Evolutionary conservation across 2,113 vertebrate genomes (phyloP).

Genomic region (Poeciliopsis prolifica): DNA sequence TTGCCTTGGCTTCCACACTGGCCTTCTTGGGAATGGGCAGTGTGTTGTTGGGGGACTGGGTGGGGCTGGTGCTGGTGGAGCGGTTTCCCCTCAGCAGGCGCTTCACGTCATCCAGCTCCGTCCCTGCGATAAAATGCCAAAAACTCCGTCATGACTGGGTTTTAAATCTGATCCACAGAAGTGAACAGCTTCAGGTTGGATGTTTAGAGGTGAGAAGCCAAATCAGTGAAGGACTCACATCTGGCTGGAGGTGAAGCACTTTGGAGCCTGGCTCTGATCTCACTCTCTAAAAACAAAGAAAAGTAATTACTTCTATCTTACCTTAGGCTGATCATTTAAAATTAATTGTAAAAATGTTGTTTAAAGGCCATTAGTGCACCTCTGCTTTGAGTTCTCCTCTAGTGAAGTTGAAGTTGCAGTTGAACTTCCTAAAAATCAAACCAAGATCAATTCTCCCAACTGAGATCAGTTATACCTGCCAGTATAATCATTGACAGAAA

Average conservation of each 20-base stretch:
- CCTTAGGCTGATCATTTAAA: neutral
- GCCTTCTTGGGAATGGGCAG: constrained; percentile 93
- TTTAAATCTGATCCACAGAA: neutral
- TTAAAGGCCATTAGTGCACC: constrained; percentile 65
- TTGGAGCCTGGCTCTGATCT: constrained; percentile 93
- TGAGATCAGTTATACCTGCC: neutral
- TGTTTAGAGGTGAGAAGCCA: neutral
- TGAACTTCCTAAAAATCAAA: constrained; percentile 64
- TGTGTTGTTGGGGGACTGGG: constrained; percentile 85
- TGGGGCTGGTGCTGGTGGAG: constrained; percentile 88
- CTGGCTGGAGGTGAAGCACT: constrained; percentile 91
- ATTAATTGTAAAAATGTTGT: neutral
- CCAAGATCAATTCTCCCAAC: neutral
- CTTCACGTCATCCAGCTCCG: constrained; percentile 95
- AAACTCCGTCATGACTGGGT: neutral
- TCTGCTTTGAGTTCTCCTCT: constrained; percentile 89
- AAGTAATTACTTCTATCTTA: neutral
- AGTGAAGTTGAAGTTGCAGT: constrained; percentile 78
- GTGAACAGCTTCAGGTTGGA: neutral
- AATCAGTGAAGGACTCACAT: constrained; percentile 94
- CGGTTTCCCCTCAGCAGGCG: constrained; percentile 90
- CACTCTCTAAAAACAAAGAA: constrained; percentile 83
- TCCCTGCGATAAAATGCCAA: constrained; percentile 81
- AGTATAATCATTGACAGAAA: neutral
- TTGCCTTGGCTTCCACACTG: constrained; percentile 84